A percentile compares a stretch with the other conserved stretches of the same genome.
These are phyloP conservation scores for Lottia gigantea DNA, from an alignment of 2,888 invertebrate genomes.

Conservation along the genomic window DNA sequence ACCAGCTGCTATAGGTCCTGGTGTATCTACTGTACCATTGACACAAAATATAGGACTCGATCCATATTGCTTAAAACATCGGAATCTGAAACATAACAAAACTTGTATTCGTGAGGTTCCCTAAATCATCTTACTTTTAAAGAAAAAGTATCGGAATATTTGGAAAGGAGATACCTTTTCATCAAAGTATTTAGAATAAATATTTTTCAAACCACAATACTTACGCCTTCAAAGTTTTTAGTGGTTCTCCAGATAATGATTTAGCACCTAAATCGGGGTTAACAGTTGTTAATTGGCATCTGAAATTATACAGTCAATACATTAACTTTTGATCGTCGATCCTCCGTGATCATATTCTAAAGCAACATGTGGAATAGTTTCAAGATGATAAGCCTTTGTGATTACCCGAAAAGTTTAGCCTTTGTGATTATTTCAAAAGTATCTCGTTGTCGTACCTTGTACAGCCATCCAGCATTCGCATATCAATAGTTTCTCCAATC, in stretches of 20 bases:
- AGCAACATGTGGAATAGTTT: too few relatives aligned
- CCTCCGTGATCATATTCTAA: too few relatives aligned
- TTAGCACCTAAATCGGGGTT: slow-evolving; percentile 77
- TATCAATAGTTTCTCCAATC: slow-evolving; percentile 72
- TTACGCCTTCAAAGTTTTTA: slow-evolving; percentile 77
- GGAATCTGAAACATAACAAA: slow-evolving; percentile 32
- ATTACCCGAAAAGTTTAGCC: neutral
- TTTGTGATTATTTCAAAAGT: neutral
- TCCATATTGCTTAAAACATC: slow-evolving; percentile 36
- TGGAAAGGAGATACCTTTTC: too few relatives aligned
- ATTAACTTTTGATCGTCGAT: too few relatives aligned
- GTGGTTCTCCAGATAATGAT: slow-evolving; percentile 74
- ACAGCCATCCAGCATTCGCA: slow-evolving; percentile 77
- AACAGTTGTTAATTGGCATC: slow-evolving; percentile 79
- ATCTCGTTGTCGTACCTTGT: slow-evolving; percentile 70
- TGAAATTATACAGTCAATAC: slow-evolving; percentile 56
- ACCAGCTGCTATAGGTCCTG: slow-evolving; percentile 70
- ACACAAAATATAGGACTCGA: slow-evolving; percentile 70
- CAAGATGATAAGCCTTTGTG: too few relatives aligned
- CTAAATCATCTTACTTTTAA: too few relatives aligned
- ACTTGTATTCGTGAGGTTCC: neutral
- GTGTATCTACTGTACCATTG: slow-evolving; percentile 70
- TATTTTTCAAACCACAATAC: slow-evolving; percentile 6
- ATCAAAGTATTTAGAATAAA: neutral
- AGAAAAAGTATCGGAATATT: too few relatives aligned